These are phyloP conservation scores for Alfaro cultratus DNA, from an alignment of 2,797 vertebrate species.

Conservation along the genomic window DNA sequence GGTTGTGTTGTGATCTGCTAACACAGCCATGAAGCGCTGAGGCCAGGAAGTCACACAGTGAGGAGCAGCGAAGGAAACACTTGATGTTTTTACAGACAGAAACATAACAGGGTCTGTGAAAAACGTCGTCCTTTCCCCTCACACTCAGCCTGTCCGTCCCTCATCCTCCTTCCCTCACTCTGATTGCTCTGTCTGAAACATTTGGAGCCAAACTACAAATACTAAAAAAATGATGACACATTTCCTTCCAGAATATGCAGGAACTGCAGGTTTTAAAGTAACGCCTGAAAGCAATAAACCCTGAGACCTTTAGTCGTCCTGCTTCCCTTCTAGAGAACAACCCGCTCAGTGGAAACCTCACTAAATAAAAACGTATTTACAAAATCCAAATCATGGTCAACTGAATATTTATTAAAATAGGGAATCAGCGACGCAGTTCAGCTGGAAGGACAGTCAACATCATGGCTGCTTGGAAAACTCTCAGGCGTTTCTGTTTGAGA, in stretches of 20 bases:
- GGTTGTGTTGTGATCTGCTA: constrained; percentile 38
- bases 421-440: not conserved
- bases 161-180: constrained; percentile 13
- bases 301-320: not conserved
- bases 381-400: not conserved
- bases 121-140: constrained; percentile 38
- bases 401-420: not conserved
- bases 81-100: constrained; percentile 69
- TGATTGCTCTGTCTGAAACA: not conserved
- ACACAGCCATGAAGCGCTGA: constrained; percentile 58
- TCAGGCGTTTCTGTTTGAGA: not conserved
- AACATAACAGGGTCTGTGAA: constrained; percentile 52
- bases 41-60: constrained; percentile 49
- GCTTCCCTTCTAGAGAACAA: not conserved
- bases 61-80: constrained; percentile 48
- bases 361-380: not conserved
- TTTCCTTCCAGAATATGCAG: not conserved
- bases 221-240: not conserved
- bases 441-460: not conserved
- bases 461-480: not conserved
- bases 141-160: constrained; percentile 31
- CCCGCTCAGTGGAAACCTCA: not conserved
- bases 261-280: not conserved
- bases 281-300: not conserved
- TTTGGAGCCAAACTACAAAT: not conserved